phyloP scores from a whole-genome alignment of 2,888 invertebrate genomes.

The Nudaria mundana region DNA sequence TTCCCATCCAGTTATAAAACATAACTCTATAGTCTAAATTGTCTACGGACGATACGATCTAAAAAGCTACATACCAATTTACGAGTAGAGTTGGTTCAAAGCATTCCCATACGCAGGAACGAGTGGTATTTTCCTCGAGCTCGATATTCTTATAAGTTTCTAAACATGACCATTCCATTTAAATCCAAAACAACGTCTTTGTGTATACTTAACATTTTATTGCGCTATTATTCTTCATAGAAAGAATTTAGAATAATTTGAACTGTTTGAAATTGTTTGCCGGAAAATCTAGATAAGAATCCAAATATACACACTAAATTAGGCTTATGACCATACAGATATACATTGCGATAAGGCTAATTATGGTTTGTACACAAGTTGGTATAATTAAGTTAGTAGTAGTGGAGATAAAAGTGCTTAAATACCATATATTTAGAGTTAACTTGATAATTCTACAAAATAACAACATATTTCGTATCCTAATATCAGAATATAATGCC shows the following conservation, averaged over 20 bases:
- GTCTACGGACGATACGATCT: slow-evolving; percentile 66
- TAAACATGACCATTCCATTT: slow-evolving; percentile 73
- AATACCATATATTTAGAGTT: neutral
- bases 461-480: too few relatives aligned
- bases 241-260: slow-evolving; percentile 39
- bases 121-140: slow-evolving; percentile 62
- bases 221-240: slow-evolving; percentile 59
- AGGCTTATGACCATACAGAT: slow-evolving; percentile 20
- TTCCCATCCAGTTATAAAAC: slow-evolving; percentile 44
- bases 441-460: neutral
- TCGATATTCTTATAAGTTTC: slow-evolving; percentile 67
- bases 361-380: slow-evolving; percentile 25
- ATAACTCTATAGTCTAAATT: slow-evolving; percentile 54
- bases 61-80: slow-evolving; percentile 60
- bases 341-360: slow-evolving; percentile 21
- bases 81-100: slow-evolving; percentile 59
- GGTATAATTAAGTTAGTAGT: slow-evolving; percentile 11
- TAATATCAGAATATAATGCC: too few relatives aligned
- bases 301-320: slow-evolving; percentile 28
- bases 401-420: neutral
- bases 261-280: slow-evolving; percentile 39
- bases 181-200: slow-evolving; percentile 50
- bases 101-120: slow-evolving; percentile 56
- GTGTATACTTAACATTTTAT: slow-evolving; percentile 65
- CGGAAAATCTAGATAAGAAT: slow-evolving; percentile 39